Conservation (phyloP, 2,797 vertebrate species). For the Typhlichthys eigenmanni region DNA sequence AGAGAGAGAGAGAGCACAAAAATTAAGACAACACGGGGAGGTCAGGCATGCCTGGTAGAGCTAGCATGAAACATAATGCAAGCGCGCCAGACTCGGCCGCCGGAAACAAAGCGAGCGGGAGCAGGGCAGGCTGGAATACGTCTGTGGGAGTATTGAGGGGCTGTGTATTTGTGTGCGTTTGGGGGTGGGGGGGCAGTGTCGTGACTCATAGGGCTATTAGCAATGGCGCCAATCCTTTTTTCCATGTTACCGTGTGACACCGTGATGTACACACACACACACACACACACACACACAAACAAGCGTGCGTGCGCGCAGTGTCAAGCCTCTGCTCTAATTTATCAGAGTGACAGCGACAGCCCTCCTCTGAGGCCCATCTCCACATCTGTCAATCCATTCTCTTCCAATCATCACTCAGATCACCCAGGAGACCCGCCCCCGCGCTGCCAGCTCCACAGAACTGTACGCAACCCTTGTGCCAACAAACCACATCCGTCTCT, state of each 20-base stretch:
- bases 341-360: conserved; percentile 24
- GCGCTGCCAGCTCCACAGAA: conserved; percentile 37
- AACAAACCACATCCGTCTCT: conserved; percentile 49
- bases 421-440: conserved; percentile 56
- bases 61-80: no score
- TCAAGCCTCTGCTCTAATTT: conserved; percentile 41
- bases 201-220: conserved; percentile 55
- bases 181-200: conserved; percentile 28
- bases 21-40: background rate
- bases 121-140: conserved; percentile 17
- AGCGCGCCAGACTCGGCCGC: no score
- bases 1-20: background rate
- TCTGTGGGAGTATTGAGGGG: conserved; percentile 39
- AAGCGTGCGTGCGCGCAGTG: background rate
- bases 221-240: conserved; percentile 22
- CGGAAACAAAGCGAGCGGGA: background rate
- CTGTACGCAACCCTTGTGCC: conserved; percentile 38
- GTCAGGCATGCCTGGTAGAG: background rate
- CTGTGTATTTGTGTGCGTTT: conserved; percentile 28
- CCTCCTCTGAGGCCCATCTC: conserved; percentile 23
- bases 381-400: conserved; percentile 58
- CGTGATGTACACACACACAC: background rate
- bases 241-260: conserved; percentile 21
- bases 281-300: conserved; percentile 7
- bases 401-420: conserved; percentile 68